Base-by-base conservation (phyloP, 2,888 invertebrate genomes). In the Cephus spinipes region DNA sequence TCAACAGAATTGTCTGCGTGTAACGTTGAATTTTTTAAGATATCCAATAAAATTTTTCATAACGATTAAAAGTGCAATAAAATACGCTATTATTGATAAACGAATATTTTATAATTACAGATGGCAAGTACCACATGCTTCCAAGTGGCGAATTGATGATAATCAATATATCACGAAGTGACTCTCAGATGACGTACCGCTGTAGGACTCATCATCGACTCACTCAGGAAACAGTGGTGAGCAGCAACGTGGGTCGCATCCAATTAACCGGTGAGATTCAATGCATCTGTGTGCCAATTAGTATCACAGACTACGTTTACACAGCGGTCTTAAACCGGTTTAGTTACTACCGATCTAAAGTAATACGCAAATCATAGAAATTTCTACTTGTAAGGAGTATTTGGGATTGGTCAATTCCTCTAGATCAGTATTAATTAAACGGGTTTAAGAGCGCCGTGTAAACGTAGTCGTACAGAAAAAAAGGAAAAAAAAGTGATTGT, bases 201-300 rank as follows among this genome's bases (percentile, higher is more conserved):
- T 94, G 94, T 88, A 92, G 94, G 80, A 94, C 94, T 73, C 92
- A 93, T 89, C 94, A 94, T 89, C 93, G 93, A 83, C 88, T 94
- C 84, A 94, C 94, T 23, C 93, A 93, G 84, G 94, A 94, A 84
- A 93, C 93, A 55, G 93, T 93, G 81, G 92, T 93, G 82, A 94
- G 94, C 89, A 92, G 92, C 79, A 93, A 93, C 87, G 93, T 93
- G 35, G 94, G 94, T 15, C 92, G 93, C 87, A 92, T 94, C 83
- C 93, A 93, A 88, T 88, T 94, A 86, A 93, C 93, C 85, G 94
- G 94, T 94, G 89, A 91, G 91, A 84, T 74, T 77, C 30, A 33
- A 34, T 33, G 23, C 23, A 23, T 6, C 23, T 23, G 9, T 55
- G 2, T 23, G 1, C 23, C 23, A 9, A 55, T 9, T 6, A 55